Base-by-base conservation (phyloP, 2,888 invertebrate genomes). In the Drymonia ruficornis region DNA sequence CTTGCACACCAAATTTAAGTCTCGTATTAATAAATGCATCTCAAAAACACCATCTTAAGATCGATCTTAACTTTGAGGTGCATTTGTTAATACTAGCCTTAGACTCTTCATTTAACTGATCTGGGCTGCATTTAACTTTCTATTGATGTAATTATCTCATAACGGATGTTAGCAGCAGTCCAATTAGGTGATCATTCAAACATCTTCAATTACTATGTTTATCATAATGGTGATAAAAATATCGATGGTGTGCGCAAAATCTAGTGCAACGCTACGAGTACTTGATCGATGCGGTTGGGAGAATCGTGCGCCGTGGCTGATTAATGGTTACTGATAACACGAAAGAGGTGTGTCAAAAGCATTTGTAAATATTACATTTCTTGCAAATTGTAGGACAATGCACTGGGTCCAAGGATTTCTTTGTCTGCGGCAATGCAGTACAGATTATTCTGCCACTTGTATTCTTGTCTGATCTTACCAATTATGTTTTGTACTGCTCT, bases 291-390 rank as follows among this genome's bases (percentile, higher is more conserved):
- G 58, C 48, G 42, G 34, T 58, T 49, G 60, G 52, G 49, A 56
- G 50, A 60, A 53, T 52, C 58, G 45, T 53, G 56, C 49, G 52
- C 43, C 55, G 45, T 59, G 55, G 43, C 50, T 62, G 61, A 69
- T 69, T 67, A 67, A 68, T 66, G 53, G 67, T 52, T 55, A 50
- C 49, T 65, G 72, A 70, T 77, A 73, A 72, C 52, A 50, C 52
- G 44, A 62, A 55, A 68, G 62, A 68, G 72, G 76, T 66, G 70
- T 72, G 75, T 65, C 70, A 38, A 50, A 55, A 56, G 46, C 49
- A 56, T 53, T 47, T 52, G 11, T 36, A 36, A 13, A 3, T 3
- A 36, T 36, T 11, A 31, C 31, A n/a, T 36, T 36, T 4, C n/a
- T 36, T 13, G n/a, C 36, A 36, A 8, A 31, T 31, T 31, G 2